phyloP scores from a whole-genome alignment of 2,113 vertebrate genomes.

The Mastomys coucha region DNA sequence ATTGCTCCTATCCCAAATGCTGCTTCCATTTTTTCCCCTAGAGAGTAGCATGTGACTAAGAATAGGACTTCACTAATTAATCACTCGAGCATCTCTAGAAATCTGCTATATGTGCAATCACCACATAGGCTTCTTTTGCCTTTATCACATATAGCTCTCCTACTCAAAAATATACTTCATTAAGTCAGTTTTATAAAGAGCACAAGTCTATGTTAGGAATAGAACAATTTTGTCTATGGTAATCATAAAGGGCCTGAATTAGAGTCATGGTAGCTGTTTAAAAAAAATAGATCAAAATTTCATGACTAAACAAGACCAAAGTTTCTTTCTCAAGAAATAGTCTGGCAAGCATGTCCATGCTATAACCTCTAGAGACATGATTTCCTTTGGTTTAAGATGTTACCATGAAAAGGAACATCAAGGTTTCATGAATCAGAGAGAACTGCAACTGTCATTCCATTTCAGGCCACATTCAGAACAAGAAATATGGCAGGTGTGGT shows the following conservation, averaged over 20 bases:
- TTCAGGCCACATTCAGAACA: not conserved
- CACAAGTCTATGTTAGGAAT: slow-evolving; percentile 60
- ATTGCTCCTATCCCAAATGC: slow-evolving; percentile 5
- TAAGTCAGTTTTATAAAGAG: slow-evolving; percentile 66
- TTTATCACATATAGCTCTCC: slow-evolving; percentile 5
- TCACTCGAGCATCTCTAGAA: slow-evolving; percentile 23
- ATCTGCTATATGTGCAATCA: slow-evolving; percentile 55
- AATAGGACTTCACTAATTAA: slow-evolving; percentile 50
- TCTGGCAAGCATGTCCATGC: not conserved
- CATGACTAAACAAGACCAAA: slow-evolving; percentile 63
- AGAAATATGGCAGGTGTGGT: not conserved
- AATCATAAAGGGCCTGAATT: slow-evolving; percentile 66
- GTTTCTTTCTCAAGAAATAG: slow-evolving; percentile 60
- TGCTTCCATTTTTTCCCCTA: not conserved
- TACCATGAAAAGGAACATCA: not conserved
- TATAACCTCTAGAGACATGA: not conserved
- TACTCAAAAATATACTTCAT: slow-evolving; percentile 60
- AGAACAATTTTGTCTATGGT: slow-evolving; percentile 60
- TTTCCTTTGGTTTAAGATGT: not conserved
- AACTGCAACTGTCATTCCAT: not conserved
- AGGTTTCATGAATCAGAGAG: not conserved
- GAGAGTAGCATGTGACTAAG: not conserved
- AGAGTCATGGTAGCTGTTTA: slow-evolving; percentile 57
- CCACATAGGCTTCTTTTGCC: not conserved
- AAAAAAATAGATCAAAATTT: slow-evolving; percentile 58